Percentiles rank a stretch among this genome's conserved stretches.
phyloP scores from a whole-genome alignment of 2,888 invertebrate species.

The Miltochrista miniata region DNA sequence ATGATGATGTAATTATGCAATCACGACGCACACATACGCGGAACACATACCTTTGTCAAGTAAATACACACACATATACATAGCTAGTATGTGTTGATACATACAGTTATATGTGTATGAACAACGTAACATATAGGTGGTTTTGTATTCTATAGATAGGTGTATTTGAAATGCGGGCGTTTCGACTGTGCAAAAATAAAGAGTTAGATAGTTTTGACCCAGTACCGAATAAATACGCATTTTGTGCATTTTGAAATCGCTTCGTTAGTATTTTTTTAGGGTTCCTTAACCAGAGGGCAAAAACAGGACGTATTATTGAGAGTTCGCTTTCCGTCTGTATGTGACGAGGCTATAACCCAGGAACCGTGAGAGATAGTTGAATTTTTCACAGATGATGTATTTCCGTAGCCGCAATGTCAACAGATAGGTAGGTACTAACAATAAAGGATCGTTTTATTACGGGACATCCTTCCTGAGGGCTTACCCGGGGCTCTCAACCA shows the following conservation, averaged over 20 bases:
- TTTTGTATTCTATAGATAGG: slow-evolving; percentile 13
- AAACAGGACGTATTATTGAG: neutral
- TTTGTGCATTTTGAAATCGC: neutral
- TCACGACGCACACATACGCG: slow-evolving; percentile 40
- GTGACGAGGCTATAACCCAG: too few relatives aligned
- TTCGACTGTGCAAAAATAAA: slow-evolving; percentile 28
- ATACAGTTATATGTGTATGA: slow-evolving; percentile 26
- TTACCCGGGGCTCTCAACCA: too few relatives aligned
- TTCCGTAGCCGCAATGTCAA: too few relatives aligned
- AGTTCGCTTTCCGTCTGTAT: neutral
- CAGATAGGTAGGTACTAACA: too few relatives aligned
- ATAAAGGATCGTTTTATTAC: too few relatives aligned
- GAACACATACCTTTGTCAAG: slow-evolving; percentile 27
- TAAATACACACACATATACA: slow-evolving; percentile 32
- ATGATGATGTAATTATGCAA: slow-evolving; percentile 62
- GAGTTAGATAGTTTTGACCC: slow-evolving; percentile 15
- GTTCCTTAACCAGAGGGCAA: too few relatives aligned
- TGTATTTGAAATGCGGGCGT: slow-evolving; percentile 33
- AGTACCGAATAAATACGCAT: neutral
- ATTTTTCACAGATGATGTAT: too few relatives aligned
- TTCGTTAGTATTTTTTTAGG: neutral
- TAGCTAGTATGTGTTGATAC: slow-evolving; percentile 29
- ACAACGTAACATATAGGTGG: slow-evolving; percentile 36
- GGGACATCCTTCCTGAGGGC: too few relatives aligned
- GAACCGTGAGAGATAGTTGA: too few relatives aligned